Conservation (phyloP, 2,888 invertebrate species). For the Lepidocyrtinus sp. region DNA sequence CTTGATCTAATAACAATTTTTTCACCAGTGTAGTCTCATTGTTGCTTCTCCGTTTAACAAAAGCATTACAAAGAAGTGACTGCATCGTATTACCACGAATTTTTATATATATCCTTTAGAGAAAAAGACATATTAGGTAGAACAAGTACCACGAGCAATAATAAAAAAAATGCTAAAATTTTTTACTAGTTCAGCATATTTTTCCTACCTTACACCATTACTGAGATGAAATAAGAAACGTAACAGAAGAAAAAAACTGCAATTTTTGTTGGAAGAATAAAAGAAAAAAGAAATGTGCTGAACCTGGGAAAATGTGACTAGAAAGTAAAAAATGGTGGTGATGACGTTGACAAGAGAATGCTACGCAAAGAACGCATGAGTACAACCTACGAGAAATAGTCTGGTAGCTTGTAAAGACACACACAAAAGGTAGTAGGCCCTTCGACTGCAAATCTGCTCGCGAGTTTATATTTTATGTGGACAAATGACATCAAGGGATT, state of each 20-base stretch:
- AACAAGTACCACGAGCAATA: too few relatives aligned
- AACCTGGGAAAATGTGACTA: constrained; percentile 46
- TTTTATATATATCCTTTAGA: too few relatives aligned
- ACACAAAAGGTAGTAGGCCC: too few relatives aligned
- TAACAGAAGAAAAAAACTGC: constrained; percentile 13
- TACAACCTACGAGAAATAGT: too few relatives aligned
- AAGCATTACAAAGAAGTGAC: constrained; percentile 23
- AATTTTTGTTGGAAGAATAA: constrained; percentile 8
- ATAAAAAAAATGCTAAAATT: constrained; percentile 17
- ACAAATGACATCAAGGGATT: too few relatives aligned
- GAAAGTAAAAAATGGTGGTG: constrained; percentile 8
- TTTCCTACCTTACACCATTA: constrained; percentile 1
- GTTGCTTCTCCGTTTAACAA: constrained; percentile 15
- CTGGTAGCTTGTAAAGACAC: too few relatives aligned
- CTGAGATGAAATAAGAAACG: not conserved
- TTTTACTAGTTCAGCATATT: constrained; percentile 43
- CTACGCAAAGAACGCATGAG: constrained; percentile 14
- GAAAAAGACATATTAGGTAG: too few relatives aligned
- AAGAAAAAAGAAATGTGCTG: constrained; percentile 38
- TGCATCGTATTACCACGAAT: too few relatives aligned
- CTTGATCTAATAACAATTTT: constrained; percentile 5
- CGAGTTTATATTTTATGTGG: too few relatives aligned
- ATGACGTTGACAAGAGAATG: constrained; percentile 11
- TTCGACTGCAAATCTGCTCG: too few relatives aligned
- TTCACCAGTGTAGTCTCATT: not conserved